A percentile compares a stretch with the other conserved stretches of the same genome.
These are phyloP conservation scores for Sphenodon punctatus DNA, from an alignment of 2,797 vertebrate genomes.

Conservation along the genomic window DNA sequence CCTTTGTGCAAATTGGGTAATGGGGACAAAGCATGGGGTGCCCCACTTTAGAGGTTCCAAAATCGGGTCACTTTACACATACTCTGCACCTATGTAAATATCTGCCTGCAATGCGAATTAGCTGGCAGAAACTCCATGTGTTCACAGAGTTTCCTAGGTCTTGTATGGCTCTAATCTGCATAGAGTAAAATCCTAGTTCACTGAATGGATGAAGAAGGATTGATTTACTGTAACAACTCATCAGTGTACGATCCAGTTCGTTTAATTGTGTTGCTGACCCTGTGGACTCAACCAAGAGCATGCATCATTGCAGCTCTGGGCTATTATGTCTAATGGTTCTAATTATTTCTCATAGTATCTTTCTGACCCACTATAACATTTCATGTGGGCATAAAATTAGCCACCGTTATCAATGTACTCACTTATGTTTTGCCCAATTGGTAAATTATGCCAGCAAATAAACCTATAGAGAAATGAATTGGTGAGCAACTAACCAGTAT, in stretches of 20 bases:
- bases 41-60: too few species aligned
- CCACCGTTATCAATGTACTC: constrained; percentile 37
- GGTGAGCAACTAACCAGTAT: constrained; percentile 41
- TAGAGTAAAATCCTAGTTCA: background rate
- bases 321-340: constrained; percentile 64
- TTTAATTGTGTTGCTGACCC: constrained; percentile 58
- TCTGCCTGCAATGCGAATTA: too few species aligned
- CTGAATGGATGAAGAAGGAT: background rate
- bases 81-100: too few species aligned
- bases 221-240: constrained; percentile 9
- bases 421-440: constrained; percentile 43
- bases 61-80: too few species aligned
- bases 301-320: constrained; percentile 57
- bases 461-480: constrained; percentile 51
- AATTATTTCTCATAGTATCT: constrained; percentile 67
- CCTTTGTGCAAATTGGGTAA: too few species aligned
- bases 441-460: constrained; percentile 54
- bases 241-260: constrained; percentile 48
- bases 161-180: background rate
- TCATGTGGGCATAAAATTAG: constrained; percentile 63
- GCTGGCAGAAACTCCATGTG: rapidly evolving
- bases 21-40: too few species aligned
- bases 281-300: constrained; percentile 43
- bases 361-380: constrained; percentile 57
- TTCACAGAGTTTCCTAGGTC: background rate